Conservation (phyloP, 1,140 invertebrate genomes). For the Diabrotica virgifera region DNA sequence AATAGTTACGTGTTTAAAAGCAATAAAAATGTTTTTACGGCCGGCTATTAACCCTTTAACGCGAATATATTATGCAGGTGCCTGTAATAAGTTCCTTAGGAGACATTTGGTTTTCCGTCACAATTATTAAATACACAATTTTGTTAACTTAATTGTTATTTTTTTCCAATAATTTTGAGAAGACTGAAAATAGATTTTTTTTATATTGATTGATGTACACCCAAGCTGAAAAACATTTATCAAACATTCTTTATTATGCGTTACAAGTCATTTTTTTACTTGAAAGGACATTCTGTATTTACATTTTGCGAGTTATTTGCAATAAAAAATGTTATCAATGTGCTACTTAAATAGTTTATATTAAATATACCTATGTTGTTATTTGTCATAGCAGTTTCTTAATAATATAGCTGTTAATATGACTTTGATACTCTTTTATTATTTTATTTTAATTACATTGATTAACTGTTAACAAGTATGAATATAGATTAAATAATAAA, state of each 20-base stretch:
- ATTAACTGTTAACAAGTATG: conserved; percentile 38
- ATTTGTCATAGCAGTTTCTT: conserved; percentile 29
- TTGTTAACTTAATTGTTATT: conserved; percentile 4
- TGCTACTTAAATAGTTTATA: conserved; percentile 32
- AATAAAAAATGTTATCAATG: conserved; percentile 32
- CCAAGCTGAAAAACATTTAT: neutral
- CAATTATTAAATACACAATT: too few relatives aligned
- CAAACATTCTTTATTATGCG: too few relatives aligned
- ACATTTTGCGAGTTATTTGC: conserved; percentile 20
- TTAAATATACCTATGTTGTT: conserved; percentile 26
- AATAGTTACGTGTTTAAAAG: too few relatives aligned
- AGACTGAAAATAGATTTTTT: conserved; percentile 18
- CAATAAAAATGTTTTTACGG: too few relatives aligned
- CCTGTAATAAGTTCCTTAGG: too few relatives aligned
- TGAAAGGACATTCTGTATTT: neutral
- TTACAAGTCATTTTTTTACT: too few relatives aligned
- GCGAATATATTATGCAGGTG: too few relatives aligned
- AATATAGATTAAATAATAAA: conserved; percentile 37
- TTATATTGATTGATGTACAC: conserved; percentile 6
- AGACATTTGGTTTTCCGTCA: too few relatives aligned
- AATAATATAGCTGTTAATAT: conserved; percentile 37
- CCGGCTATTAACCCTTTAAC: too few relatives aligned
- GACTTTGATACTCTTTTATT: conserved; percentile 29
- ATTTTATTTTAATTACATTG: conserved; percentile 35
- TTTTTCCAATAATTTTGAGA: conserved; percentile 17